Conservation (phyloP, 2,113 vertebrate species). For the Hoplias malabaricus region DNA sequence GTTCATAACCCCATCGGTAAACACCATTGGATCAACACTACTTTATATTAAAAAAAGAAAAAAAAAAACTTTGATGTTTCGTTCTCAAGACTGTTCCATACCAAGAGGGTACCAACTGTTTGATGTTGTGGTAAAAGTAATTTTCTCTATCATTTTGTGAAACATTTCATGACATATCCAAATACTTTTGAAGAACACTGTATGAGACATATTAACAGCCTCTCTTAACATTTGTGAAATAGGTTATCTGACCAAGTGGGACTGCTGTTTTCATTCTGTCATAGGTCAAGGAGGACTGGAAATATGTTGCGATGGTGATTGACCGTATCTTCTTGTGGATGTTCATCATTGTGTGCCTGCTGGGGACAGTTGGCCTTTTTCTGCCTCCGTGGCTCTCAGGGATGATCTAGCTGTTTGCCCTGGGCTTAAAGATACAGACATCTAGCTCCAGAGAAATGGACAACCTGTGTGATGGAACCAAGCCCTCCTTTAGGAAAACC, state of each 20-base stretch:
- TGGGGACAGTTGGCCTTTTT: conserved; percentile 55
- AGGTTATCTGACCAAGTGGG: background rate
- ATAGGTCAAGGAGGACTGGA: conserved; percentile 58
- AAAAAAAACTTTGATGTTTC: too few species aligned
- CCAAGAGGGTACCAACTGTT: too few species aligned
- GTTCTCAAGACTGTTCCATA: too few species aligned
- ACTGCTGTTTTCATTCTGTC: conserved; percentile 60
- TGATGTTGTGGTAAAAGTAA: too few species aligned
- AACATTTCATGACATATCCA: too few species aligned
- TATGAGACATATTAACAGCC: background rate
- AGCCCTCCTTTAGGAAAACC: conserved; percentile 5
- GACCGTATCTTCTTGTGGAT: conserved; percentile 58
- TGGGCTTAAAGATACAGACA: conserved; percentile 2
- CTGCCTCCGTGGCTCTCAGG: conserved; percentile 54
- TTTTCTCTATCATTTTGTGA: too few species aligned
- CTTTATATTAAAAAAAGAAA: too few species aligned
- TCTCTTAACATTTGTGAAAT: background rate
- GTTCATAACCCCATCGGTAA: too few species aligned
- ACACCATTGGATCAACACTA: too few species aligned
- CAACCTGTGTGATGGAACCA: conserved; percentile 8
- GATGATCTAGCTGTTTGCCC: conserved; percentile 45
- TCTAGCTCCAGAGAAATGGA: background rate
- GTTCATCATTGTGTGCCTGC: conserved; percentile 57
- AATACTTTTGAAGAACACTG: too few species aligned
- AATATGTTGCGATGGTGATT: conserved; percentile 56